Evolutionary conservation across 2,113 vertebrate species (phyloP).

Genomic region (Australoheros scitulus): DNA sequence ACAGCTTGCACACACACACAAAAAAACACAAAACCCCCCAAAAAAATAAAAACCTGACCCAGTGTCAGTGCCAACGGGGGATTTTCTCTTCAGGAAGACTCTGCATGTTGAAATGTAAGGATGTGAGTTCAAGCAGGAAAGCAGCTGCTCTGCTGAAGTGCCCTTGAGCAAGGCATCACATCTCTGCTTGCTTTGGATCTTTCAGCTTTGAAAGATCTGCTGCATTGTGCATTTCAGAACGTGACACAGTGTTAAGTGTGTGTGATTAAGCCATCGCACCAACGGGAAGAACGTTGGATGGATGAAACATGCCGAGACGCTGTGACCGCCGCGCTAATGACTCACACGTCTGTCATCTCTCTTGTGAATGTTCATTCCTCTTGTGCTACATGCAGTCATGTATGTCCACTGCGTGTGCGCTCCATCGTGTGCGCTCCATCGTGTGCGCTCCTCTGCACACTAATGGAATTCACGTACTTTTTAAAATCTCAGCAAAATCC

Average conservation of each 20-base stretch:
- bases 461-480: constrained; percentile 17
- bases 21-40: background rate
- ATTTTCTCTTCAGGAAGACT: constrained; percentile 21
- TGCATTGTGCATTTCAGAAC: constrained; percentile 17
- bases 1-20: background rate
- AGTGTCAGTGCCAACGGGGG: constrained; percentile 8
- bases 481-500: constrained; percentile 59
- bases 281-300: constrained; percentile 41
- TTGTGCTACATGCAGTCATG: background rate
- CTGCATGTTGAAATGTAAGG: background rate
- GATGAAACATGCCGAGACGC: constrained; percentile 43
- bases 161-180: constrained; percentile 18
- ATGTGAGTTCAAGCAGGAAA: constrained; percentile 1
- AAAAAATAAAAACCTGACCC: background rate
- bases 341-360: constrained; percentile 64
- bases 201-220: background rate
- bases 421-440: background rate
- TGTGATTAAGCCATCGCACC: constrained; percentile 2
- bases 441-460: constrained; percentile 7
- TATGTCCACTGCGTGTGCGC: background rate
- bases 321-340: constrained; percentile 36
- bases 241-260: background rate
- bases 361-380: constrained; percentile 40
- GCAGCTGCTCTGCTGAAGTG: background rate
- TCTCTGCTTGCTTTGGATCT: background rate